phyloP scores from a whole-genome alignment of 2,113 vertebrate species.

The Psephotus haematonotus region DNA sequence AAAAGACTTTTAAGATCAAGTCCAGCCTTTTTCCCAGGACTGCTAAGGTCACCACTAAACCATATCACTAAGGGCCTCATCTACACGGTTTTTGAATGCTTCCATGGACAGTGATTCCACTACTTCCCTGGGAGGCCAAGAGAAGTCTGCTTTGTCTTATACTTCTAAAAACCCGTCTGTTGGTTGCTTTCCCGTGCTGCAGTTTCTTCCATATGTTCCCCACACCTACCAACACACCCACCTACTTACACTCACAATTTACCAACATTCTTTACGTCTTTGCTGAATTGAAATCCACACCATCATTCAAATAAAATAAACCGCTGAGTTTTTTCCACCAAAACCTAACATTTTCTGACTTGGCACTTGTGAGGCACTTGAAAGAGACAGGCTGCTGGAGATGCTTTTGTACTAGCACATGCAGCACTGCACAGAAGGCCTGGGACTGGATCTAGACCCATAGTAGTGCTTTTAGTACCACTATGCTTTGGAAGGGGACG shows the following conservation, averaged over 20 bases:
- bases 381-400: not conserved
- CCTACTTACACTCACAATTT: conserved; percentile 54
- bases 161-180: not conserved
- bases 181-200: conserved; percentile 24
- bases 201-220: conserved; percentile 48
- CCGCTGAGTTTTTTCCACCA: conserved; percentile 38
- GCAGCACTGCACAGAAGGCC: not conserved
- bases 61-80: not conserved
- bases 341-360: not conserved
- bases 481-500: accelerated
- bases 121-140: not conserved
- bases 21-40: not conserved
- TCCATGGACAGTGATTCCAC: not conserved
- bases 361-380: not conserved
- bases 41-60: not conserved
- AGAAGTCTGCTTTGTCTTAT: conserved; percentile 17
- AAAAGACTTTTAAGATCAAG: not conserved
- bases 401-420: not conserved
- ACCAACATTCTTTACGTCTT: conserved; percentile 46
- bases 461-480: not conserved
- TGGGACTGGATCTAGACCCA: not conserved
- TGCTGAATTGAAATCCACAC: conserved; percentile 35
- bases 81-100: not conserved
- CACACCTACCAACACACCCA: conserved; percentile 41
- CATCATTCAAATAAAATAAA: conserved; percentile 53